Evolutionary conservation across 2,797 vertebrate species (phyloP), one percentile per base, ranked within the genome.

Genomic region (Thripadectes ignobilis): DNA sequence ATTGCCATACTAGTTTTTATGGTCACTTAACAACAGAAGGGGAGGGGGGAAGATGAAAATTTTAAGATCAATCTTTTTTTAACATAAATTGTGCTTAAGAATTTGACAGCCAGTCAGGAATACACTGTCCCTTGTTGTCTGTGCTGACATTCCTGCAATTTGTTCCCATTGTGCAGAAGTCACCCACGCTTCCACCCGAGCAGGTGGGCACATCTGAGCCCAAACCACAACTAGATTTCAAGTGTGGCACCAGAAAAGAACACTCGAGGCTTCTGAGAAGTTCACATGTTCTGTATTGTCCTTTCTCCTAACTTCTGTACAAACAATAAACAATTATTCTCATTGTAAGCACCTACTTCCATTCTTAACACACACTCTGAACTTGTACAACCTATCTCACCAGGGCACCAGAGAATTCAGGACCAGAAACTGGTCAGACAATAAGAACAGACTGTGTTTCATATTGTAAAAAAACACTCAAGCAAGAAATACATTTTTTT

Each of bases 261-360:
- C 11, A 51, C 0, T 12, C 0, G 2, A 0, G 51, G 24, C 52
- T 79, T 83, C 59, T 48, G 36, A 74, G 21, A 74, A 46, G 21
- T 68, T 39, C 13, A 18, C 6, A 27, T 22, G 46, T 49, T 78
- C 67, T 41, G 48, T 22, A 68, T 14, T 49, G 30, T 20, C 48
- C 48, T 61, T 73, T 54, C 61, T 68, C 39, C 45, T 51, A 34
- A 67, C 26, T 59, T 71, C 45, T 7, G 14, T 16, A 68, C 30
- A 49, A 72, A 55, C 5, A 69, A 65, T n/a, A 89, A 29, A 29
- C 16, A 46, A 43, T 11, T 85, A 32, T 17, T 77, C 26, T 26
- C 62, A 36, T 10, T 65, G 38, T 16, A 90, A 85, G 34, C 21
- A 87, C 9, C 30, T 46, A 80, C 22, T 36, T 46, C 22, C 26